Conservation (phyloP, 1,140 invertebrate genomes). For the Drosophila parvula region DNA sequence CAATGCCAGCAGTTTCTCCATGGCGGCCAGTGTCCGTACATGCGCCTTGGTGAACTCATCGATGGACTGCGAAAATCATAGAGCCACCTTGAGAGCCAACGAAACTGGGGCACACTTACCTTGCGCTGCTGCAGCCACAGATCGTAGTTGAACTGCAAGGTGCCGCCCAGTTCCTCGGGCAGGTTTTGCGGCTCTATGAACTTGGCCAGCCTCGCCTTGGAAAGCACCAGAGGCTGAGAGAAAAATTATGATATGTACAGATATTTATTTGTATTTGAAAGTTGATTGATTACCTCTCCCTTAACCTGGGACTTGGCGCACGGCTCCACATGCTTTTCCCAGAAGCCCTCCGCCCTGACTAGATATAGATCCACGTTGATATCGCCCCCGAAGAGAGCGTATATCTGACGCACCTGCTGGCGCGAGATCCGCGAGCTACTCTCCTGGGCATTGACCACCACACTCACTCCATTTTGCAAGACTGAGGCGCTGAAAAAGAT, state of each 20-base stretch:
- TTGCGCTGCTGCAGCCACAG: conserved; percentile 93
- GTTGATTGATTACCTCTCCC: conserved; percentile 85
- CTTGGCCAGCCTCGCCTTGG: conserved; percentile 88
- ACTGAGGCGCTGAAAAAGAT: conserved; percentile 59
- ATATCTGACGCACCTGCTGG: conserved; percentile 86
- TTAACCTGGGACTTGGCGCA: conserved; percentile 88
- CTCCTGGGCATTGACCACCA: conserved; percentile 88
- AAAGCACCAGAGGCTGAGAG: conserved; percentile 87
- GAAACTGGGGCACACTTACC: conserved; percentile 85
- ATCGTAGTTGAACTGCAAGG: conserved; percentile 90
- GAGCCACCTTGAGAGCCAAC: background rate
- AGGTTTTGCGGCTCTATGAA: conserved; percentile 90
- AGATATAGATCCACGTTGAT: conserved; percentile 86
- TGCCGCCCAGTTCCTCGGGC: conserved; percentile 92
- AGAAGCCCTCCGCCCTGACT: conserved; percentile 89
- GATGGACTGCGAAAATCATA: conserved; percentile 85
- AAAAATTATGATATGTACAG: background rate
- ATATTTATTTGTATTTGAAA: background rate
- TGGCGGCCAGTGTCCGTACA: conserved; percentile 85
- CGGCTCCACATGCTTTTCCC: conserved; percentile 90
- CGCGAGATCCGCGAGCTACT: conserved; percentile 87
- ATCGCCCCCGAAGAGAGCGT: conserved; percentile 85
- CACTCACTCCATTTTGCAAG: conserved; percentile 85
- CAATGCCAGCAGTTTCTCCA: conserved; percentile 85
- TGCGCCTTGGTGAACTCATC: conserved; percentile 87